Evolutionary conservation across 2,888 invertebrate species (phyloP), one percentile per base, ranked within the genome.

Genomic region (Romanomermis culicivorax): DNA sequence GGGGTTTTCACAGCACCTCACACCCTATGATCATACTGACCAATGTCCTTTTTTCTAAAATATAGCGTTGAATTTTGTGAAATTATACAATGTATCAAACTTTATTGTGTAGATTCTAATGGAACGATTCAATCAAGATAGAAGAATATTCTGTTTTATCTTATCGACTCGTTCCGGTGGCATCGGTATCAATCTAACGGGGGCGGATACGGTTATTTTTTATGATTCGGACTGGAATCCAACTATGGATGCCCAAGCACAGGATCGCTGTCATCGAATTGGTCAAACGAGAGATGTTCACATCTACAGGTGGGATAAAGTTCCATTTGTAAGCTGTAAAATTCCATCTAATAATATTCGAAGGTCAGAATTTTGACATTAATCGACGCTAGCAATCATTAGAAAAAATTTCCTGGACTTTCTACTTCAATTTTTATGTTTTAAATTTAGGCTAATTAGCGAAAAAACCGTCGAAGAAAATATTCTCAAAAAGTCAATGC

Each of bases 191-290:
- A 97, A 99, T 77, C 77, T 97, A 62, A 95, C 93, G 30, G 97
- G 95, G 61, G 97, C 97, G 48, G 97, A 99, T 75, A 87, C 89
- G 64, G 95, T 99, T 62, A 84, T 99, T 70, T 97, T 99, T 76
- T 99, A 97, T 73, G 97, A 99, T 76, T 91, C 89, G 59, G 93
- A 95, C 74, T 95, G 93, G 95, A 95, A 95, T 77, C 95, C 95
- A 52, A 95, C 93, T 2, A 95, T 97, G 93, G 97, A 97, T 76
- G 93, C 93, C 58, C 87, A 88, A 71, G 76, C 76, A 42, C 75
- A 76, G 62, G 76, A 75, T 75, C 79, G 91, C 63, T 93, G 93
- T 72, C 97, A 99, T 76, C 80, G 97, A 65, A 97, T 99, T 70
- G 97, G 97, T 0, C 97, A 99, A 76, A 97, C 95, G 23, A 77